Evolutionary conservation across 2,113 vertebrate genomes (phyloP), one percentile per base, ranked within the genome.

Genomic region (Anser cygnoides): DNA sequence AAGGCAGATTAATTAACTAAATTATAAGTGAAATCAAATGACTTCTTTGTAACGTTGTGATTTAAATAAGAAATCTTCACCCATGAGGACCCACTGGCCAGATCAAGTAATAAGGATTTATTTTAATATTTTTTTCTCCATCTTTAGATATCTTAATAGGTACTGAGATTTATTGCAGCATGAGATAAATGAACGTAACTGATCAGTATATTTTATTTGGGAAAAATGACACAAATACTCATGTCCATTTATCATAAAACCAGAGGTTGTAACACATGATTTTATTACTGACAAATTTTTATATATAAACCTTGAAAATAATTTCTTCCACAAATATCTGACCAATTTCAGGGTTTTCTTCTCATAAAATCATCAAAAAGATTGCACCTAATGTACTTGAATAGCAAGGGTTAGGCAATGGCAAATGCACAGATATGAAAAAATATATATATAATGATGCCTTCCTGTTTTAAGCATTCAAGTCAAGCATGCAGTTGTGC

Each of bases 71-170:
- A 74, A 81, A 74, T 12, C 28, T 67, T 13, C 8, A 67, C 26
- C 39, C 3, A 0, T 62, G 55, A 90, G 20, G 6, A 92, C 4
- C 3, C 29, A 25, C 13, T 58, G 63, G 7, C 4, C 1, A 1
- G 68, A 72, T 28, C 9, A 78, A 71, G 28, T 35, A 16, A 39
- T 39, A 52, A 82, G 65, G n/a, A 61, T 11, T 65, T 23, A 65
- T 20, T 20, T 1, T 49, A 21, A 0, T 4, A 14, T 44, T 25
- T 13, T 75, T 55, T 46, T 37, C 41, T 67, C 31, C 57, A 35
- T 10, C 6, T 77, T 63, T 70, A 31, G 49, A 31, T 54, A 26
- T 28, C 44, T 25, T 17, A 66, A 11, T 58, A 39, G 15, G 4
- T 20, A 28, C 26, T 72, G 29, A 78, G 35, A 78, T 81, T 61